Conservation (phyloP, 2,113 vertebrate species). For the Anoplopoma fimbria region DNA sequence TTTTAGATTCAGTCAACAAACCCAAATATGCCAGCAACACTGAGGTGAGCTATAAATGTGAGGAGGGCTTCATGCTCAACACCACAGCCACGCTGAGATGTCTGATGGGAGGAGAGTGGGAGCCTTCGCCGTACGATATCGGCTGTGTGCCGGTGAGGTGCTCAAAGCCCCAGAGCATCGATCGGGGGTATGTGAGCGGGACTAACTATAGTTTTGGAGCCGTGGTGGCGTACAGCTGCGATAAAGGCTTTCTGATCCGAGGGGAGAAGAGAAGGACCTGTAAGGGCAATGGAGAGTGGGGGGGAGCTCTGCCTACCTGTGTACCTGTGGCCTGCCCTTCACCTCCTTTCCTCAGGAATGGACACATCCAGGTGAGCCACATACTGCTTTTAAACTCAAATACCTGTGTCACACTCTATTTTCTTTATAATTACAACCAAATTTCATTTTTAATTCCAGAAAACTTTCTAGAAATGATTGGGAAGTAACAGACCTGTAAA, state of each 20-base stretch:
- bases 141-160: conserved; percentile 94
- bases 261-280: conserved; percentile 96
- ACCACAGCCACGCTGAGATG: conserved; percentile 91
- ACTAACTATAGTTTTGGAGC: conserved; percentile 96
- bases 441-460: neutral
- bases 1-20: conserved; percentile 92
- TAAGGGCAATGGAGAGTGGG: conserved; percentile 94
- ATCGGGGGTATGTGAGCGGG: conserved; percentile 91
- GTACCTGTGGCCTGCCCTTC: conserved; percentile 90
- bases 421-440: neutral
- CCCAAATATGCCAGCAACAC: conserved; percentile 91
- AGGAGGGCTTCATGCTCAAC: conserved; percentile 95
- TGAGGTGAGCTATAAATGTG: conserved; percentile 94
- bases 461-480: neutral
- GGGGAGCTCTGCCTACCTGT: conserved; percentile 89
- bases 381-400: no score
- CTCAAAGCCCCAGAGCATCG: conserved; percentile 88
- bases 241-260: conserved; percentile 92
- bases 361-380: conserved; percentile 87
- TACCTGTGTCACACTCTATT: neutral
- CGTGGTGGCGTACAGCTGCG: conserved; percentile 95
- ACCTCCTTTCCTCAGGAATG: conserved; percentile 88
- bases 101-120: conserved; percentile 92
- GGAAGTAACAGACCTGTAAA: neutral
- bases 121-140: conserved; percentile 89